A percentile compares a stretch with the other conserved stretches of the same genome.
Evolutionary conservation across 2,797 vertebrate genomes (phyloP).

Genomic region (Cyclura pinguis): DNA sequence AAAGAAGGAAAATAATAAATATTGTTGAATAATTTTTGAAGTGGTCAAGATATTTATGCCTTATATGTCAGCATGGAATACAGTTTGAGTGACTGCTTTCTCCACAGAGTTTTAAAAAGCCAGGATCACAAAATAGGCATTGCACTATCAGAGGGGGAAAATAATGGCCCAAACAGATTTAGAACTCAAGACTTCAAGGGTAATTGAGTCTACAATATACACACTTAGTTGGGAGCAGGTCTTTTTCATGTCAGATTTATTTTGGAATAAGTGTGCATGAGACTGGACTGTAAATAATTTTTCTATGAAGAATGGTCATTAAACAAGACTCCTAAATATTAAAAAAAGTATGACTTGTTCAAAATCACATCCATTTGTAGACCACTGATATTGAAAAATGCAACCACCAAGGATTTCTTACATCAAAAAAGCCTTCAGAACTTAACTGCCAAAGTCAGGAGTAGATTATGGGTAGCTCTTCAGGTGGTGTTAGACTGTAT

Average conservation of each 20-base stretch:
- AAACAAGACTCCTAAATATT: background rate
- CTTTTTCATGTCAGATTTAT: background rate
- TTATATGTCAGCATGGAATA: background rate
- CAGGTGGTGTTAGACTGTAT: no score
- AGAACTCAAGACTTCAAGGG: background rate
- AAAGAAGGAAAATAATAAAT: background rate
- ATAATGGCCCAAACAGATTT: background rate
- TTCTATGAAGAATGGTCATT: background rate
- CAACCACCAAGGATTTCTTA: background rate
- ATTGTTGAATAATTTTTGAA: background rate
- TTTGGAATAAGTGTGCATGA: background rate
- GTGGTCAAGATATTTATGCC: background rate
- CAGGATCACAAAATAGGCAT: background rate
- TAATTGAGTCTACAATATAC: background rate
- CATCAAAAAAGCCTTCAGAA: background rate
- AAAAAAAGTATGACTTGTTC: background rate
- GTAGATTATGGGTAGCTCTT: no score
- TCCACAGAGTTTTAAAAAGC: background rate
- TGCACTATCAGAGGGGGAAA: background rate
- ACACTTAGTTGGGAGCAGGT: background rate
- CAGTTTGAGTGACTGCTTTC: background rate
- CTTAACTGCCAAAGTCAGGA: background rate
- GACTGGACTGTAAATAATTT: background rate
- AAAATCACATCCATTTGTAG: background rate
- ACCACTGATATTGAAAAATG: background rate